Percentiles rank a stretch among this genome's conserved stretches.
phyloP scores from a whole-genome alignment of 2,888 invertebrate genomes.

The Yponomeuta malinellus region DNA sequence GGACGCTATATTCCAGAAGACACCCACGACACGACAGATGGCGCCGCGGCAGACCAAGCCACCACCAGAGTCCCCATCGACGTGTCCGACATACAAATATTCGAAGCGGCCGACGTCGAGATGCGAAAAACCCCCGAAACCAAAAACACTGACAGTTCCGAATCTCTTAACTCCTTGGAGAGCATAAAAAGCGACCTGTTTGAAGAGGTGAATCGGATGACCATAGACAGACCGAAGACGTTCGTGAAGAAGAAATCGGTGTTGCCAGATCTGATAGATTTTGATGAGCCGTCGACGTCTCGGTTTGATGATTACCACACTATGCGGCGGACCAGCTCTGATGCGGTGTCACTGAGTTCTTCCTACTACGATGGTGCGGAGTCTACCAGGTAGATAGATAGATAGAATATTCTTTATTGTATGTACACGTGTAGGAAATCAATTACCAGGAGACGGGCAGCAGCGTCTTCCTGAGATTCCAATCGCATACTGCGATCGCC shows the following conservation, averaged over 20 bases:
- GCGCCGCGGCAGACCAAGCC: conserved; percentile 16
- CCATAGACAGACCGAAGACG: conserved; percentile 41
- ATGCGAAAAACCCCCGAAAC: conserved; percentile 38
- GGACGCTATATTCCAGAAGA: neutral
- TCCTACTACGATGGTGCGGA: conserved; percentile 14
- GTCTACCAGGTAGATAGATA: neutral
- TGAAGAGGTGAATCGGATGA: conserved; percentile 53
- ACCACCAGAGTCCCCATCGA: conserved; percentile 33
- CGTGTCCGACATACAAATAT: conserved; percentile 58
- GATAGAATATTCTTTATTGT: neutral
- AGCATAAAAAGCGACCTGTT: conserved; percentile 58
- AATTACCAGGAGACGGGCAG: too few species aligned
- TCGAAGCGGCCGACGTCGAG: conserved; percentile 58
- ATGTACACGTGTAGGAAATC: too few species aligned
- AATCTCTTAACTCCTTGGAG: conserved; percentile 55
- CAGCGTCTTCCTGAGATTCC: too few species aligned
- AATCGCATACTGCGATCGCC: too few species aligned
- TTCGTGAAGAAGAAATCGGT: conserved; percentile 43
- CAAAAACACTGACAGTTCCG: conserved; percentile 46
- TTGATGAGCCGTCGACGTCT: conserved; percentile 59
- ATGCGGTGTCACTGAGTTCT: conserved; percentile 26
- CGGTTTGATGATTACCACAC: conserved; percentile 57
- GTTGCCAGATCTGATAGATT: conserved; percentile 60
- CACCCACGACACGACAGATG: conserved; percentile 1
- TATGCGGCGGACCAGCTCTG: conserved; percentile 30